These are phyloP conservation scores for Hycleus cichorii DNA, from an alignment of 1,140 invertebrate genomes.

Conservation along the genomic window DNA sequence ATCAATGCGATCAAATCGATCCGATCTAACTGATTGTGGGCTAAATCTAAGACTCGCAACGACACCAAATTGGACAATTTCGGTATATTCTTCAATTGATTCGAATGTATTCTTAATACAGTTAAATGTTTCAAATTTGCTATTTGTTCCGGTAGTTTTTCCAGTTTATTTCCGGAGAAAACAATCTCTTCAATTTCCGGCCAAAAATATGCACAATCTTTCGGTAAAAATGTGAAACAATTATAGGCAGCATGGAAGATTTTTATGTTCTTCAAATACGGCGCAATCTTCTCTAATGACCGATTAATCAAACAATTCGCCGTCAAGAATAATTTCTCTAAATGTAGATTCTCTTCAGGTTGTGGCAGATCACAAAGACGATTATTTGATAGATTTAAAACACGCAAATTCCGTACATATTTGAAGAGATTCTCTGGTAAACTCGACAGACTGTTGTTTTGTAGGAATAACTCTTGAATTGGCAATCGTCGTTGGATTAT, in stretches of 20 bases:
- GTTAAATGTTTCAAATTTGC: slow-evolving; percentile 61
- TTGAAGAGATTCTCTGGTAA: slow-evolving; percentile 69
- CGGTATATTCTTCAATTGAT: slow-evolving; percentile 65
- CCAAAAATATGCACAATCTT: slow-evolving; percentile 68
- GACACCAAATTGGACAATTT: slow-evolving; percentile 64
- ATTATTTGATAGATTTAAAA: slow-evolving; percentile 74
- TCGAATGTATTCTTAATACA: slow-evolving; percentile 74
- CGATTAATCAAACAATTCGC: slow-evolving; percentile 70
- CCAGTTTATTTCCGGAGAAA: slow-evolving; percentile 72
- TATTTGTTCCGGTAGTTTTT: slow-evolving; percentile 68
- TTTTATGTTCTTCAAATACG: slow-evolving; percentile 54
- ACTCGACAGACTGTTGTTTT: slow-evolving; percentile 66
- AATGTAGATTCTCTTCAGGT: slow-evolving; percentile 46
- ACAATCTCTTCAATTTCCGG: slow-evolving; percentile 72
- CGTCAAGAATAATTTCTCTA: slow-evolving; percentile 69
- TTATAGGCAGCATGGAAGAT: slow-evolving; percentile 74
- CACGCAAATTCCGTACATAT: slow-evolving; percentile 59
- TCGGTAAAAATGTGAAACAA: slow-evolving; percentile 62
- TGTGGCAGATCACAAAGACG: slow-evolving; percentile 60
- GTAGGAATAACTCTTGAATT: slow-evolving; percentile 63
- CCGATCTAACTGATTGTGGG: slow-evolving; percentile 74
- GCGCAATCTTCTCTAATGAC: slow-evolving; percentile 50
- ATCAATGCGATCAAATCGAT: slow-evolving; percentile 68
- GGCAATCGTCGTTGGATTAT: slow-evolving; percentile 58
- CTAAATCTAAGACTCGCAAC: slow-evolving; percentile 73